Evolutionary conservation across 2,113 vertebrate species (phyloP), one percentile per base, ranked within the genome.

Genomic region (Theristicus caerulescens): DNA sequence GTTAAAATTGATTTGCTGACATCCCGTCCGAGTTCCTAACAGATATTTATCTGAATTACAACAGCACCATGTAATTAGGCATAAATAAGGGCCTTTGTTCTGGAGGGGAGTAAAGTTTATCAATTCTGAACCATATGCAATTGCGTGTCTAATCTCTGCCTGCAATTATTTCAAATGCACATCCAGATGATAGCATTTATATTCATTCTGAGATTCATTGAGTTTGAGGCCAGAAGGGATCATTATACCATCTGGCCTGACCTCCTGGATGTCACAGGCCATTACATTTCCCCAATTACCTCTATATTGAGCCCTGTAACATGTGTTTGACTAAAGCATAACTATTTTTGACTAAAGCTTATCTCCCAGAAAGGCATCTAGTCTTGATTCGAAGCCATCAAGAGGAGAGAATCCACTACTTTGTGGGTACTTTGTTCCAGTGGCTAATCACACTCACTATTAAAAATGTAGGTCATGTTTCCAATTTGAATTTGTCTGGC

Each of bases 211-310:
- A 96, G 91, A 97, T 90, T 95, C 87, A 67, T 5, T 80, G 97
- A 91, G 78, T 88, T 74, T 85, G 71, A 94, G 93, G 79, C 96
- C 94, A 95, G 94, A 97, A 97, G 94, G 93, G 55, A 95, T 96
- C 95, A 96, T 96, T 97, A 86, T 82, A 82, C 95, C 97, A 97
- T 96, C 96, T 97, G 96, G 97, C 51, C 95, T 96, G 94, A 97
- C 95, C 95, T 96, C 82, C 91, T 95, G 94, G 87, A 96, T 95
- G 92, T 93, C 89, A 95, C 91, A 93, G 93, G 83, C 94, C 95
- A 97, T 96, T 97, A 82, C 81, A 82, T 94, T 95, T 97, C 86
- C 84, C 93, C 94, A 97, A 87, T 96, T 97, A 94, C 81, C 81
- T 95, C 84, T 95, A 69, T 36, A 85, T 4, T 26, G 74, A 93